Conservation (phyloP, 2,797 vertebrate genomes). For the Neomorphus geoffroyi region DNA sequence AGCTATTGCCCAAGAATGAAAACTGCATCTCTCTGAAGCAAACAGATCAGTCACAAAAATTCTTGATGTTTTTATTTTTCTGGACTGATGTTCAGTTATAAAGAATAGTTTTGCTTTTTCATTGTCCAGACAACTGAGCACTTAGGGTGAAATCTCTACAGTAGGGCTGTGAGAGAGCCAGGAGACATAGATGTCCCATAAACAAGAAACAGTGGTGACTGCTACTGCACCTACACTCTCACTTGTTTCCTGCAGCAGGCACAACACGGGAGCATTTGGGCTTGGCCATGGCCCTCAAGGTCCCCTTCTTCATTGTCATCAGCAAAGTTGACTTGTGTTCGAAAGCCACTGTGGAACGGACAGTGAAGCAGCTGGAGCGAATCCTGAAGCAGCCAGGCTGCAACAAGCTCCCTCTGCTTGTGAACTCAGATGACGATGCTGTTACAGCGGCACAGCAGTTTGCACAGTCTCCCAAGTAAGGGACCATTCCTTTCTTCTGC, state of each 20-base stretch:
- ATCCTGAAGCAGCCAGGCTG: conserved; percentile 96
- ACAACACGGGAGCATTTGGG: conserved; percentile 95
- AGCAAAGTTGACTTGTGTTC: conserved; percentile 95
- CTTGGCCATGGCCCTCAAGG: conserved; percentile 94
- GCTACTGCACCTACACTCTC: background rate
- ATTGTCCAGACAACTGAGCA: background rate
- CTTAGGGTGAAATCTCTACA: background rate
- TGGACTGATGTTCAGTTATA: background rate
- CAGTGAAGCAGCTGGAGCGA: conserved; percentile 91
- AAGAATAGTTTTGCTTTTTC: background rate
- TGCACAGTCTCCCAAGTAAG: conserved; percentile 90
- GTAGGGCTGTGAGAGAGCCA: background rate
- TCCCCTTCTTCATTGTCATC: conserved; percentile 96
- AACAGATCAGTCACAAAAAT: background rate
- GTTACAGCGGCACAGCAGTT: conserved; percentile 96
- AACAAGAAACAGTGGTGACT: background rate
- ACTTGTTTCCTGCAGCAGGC: conserved; percentile 81
- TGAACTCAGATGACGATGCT: conserved; percentile 88
- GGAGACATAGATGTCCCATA: background rate
- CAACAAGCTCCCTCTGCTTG: conserved; percentile 92
- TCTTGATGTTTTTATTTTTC: background rate
- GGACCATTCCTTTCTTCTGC: background rate
- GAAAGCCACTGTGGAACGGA: conserved; percentile 88
- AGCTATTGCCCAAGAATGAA: background rate
- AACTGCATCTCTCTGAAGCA: background rate